Conservation (phyloP, 2,797 vertebrate species). For the Cryptoprocta ferox region DNA sequence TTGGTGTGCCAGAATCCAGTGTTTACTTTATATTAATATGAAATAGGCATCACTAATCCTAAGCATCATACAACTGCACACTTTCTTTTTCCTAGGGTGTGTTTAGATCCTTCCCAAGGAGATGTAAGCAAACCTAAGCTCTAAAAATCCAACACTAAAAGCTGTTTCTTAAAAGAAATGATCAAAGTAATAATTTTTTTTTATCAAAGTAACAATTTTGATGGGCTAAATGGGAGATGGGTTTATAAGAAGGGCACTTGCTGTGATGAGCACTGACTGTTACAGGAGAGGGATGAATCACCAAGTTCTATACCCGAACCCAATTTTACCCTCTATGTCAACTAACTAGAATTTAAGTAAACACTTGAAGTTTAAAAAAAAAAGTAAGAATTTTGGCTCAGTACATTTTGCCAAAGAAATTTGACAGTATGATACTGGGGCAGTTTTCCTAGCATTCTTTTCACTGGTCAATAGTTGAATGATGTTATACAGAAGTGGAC, state of each 20-base stretch:
- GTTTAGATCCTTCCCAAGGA: slow-evolving; percentile 65
- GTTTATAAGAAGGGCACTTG: too few species aligned
- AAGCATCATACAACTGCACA: accelerated
- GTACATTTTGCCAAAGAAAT: background rate
- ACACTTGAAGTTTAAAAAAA: too few species aligned
- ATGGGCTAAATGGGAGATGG: too few species aligned
- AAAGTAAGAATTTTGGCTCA: background rate
- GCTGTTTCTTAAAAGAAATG: background rate
- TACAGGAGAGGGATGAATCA: too few species aligned
- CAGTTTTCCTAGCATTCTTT: background rate
- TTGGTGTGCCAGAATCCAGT: accelerated
- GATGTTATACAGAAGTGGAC: background rate
- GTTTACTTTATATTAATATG: slow-evolving; percentile 36
- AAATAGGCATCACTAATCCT: slow-evolving; percentile 43
- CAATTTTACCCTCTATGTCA: too few species aligned
- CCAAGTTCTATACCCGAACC: too few species aligned
- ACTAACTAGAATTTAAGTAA: too few species aligned
- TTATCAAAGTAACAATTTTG: background rate
- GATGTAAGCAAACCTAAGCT: slow-evolving; percentile 57
- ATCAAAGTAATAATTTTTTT: background rate
- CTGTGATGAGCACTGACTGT: too few species aligned
- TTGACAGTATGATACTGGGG: background rate
- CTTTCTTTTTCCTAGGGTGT: background rate
- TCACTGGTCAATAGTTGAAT: background rate
- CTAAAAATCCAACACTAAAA: background rate